phyloP scores from a whole-genome alignment of 2,888 invertebrate genomes.

The Trypoxylon attenuatum region DNA sequence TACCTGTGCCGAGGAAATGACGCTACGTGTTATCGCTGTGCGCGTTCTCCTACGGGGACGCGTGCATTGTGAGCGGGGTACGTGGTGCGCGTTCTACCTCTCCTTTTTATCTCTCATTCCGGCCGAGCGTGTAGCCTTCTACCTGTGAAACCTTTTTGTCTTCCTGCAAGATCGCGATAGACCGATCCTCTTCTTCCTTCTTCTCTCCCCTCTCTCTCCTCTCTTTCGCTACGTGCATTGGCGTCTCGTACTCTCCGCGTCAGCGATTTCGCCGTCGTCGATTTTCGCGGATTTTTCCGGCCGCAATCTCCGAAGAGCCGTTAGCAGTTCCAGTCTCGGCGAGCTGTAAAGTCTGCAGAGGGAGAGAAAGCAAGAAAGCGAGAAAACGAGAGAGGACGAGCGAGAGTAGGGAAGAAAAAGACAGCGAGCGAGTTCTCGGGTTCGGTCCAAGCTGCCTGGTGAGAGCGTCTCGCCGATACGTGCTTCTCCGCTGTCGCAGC shows the following conservation, averaged over 20 bases:
- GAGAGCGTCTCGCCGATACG: background rate
- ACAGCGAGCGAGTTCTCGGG: background rate
- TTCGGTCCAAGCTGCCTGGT: background rate
- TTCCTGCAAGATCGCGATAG: background rate
- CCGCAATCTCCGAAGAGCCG: background rate
- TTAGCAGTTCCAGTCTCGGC: background rate
- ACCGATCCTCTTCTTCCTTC: background rate
- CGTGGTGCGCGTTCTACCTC: conserved; percentile 33
- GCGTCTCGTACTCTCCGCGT: background rate
- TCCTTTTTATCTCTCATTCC: background rate
- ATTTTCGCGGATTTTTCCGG: background rate
- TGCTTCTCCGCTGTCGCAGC: conserved; percentile 14
- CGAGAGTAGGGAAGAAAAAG: background rate
- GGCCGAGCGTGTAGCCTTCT: background rate
- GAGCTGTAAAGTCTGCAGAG: background rate
- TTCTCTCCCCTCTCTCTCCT: background rate
- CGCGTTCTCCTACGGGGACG: conserved; percentile 37
- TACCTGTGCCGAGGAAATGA: conserved; percentile 49
- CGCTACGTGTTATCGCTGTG: conserved; percentile 51
- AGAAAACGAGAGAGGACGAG: background rate
- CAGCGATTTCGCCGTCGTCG: background rate
- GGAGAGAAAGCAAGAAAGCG: background rate
- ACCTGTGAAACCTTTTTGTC: conserved; percentile 4
- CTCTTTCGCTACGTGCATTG: background rate
- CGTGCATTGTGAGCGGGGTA: conserved; percentile 41